Conservation (phyloP, 2,888 invertebrate genomes). For the Micropterix aruncella region DNA sequence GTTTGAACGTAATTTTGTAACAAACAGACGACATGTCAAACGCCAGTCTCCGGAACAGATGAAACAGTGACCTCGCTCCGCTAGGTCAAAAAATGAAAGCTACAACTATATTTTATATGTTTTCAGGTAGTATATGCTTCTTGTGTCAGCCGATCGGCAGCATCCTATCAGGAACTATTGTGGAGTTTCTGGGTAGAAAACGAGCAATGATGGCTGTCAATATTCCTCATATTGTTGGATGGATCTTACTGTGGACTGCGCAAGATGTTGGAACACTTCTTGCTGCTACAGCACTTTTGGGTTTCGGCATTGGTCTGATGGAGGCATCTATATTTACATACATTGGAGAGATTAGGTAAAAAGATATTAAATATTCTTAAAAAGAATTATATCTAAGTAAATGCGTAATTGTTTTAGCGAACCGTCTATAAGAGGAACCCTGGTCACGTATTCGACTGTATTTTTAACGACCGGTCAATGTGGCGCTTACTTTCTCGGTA, state of each 20-base stretch:
- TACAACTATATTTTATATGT: no score
- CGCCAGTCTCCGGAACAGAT: no score
- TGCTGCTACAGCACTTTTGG: slow-evolving; percentile 35
- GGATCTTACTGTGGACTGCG: slow-evolving; percentile 39
- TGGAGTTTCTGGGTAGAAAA: slow-evolving; percentile 40
- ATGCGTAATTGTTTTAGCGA: slow-evolving; percentile 37
- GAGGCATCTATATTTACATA: slow-evolving; percentile 46
- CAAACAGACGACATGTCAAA: no score
- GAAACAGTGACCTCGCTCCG: no score
- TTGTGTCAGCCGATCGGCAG: slow-evolving; percentile 44
- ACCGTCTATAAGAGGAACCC: slow-evolving; percentile 34
- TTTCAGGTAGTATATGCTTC: slow-evolving; percentile 37
- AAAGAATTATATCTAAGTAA: no score
- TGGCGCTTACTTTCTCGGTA: slow-evolving; percentile 34
- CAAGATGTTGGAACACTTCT: slow-evolving; percentile 33
- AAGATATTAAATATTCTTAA: no score
- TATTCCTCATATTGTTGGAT: slow-evolving; percentile 39
- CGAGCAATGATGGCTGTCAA: slow-evolving; percentile 40
- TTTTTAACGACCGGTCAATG: slow-evolving; percentile 38
- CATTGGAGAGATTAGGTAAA: slow-evolving; percentile 43
- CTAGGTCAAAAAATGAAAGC: no score
- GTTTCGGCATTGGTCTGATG: slow-evolving; percentile 43
- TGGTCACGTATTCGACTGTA: slow-evolving; percentile 35
- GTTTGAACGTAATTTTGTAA: no score
- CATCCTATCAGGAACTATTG: slow-evolving; percentile 37